Base-by-base conservation (phyloP, 2,888 invertebrate species). In the Ophioninae sp. region DNA sequence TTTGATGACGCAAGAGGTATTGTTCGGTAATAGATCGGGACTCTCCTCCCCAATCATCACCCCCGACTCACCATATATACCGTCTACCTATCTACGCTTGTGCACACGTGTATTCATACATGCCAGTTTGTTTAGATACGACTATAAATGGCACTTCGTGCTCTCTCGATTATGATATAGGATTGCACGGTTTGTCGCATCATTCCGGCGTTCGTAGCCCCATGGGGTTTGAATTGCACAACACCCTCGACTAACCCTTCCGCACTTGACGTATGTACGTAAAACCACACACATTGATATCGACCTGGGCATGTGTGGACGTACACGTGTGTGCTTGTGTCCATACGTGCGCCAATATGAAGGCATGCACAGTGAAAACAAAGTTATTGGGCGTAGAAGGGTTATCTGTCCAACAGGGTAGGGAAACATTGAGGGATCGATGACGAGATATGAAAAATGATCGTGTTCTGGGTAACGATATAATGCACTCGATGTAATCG, bases 371-470 rank as follows among this genome's bases (percentile, higher is more conserved):
- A 30, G 68, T 50, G 62, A 70, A 21, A 80, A 61, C n/a, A 21
- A 17, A 21, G 65, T 65, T 81, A 70, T 39, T 41, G 30, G 37
- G 41, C 70, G 64, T 7, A 76, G 30, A 65, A 68, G 74, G 73
- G 68, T 73, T 59, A 80, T 79, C 83, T 75, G 62, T 83, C 64
- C 21, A 70, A 64, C 50, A 62, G 76, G 65, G 39, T 30, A n/a
- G 82, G 57, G 61, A 59, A 44, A 68, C 50, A n/a, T n/a, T 62
- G 70, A 56, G 65, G 57, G 62, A n/a, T 56, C 67, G 59, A 69
- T 70, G 79, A 79, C 70, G 79, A 61, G 79, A 83, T 72, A 76
- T 83, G 83, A 83, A 79, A 83, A 83, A 83, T 83, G 83, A 69
- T 79, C 67, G 75, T 72, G 37, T 83, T 76, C n/a, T n/a, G n/a